A percentile compares a stretch with the other conserved stretches of the same genome.
These are phyloP conservation scores for Hirtodrosophila alboralis DNA, from an alignment of 2,888 invertebrate species.

Conservation along the genomic window DNA sequence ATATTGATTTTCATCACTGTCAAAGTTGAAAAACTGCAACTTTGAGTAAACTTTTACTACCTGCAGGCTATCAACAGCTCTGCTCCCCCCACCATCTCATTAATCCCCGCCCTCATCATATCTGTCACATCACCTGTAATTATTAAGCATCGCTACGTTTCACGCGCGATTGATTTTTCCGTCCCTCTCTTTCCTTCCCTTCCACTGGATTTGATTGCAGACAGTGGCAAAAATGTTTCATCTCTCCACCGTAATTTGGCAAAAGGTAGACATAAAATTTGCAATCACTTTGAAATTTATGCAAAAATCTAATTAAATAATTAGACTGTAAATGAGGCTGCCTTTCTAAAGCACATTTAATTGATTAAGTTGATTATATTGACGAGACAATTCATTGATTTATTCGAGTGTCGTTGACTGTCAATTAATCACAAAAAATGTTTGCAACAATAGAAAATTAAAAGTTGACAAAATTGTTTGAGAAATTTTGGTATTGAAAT, in stretches of 20 bases:
- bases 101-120: conserved; percentile 1
- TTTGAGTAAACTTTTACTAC: conserved; percentile 32
- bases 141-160: conserved; percentile 58
- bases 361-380: conserved; percentile 72
- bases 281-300: conserved; percentile 50
- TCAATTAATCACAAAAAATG: conserved; percentile 13
- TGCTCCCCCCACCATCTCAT: conserved; percentile 5
- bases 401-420: conserved; percentile 18
- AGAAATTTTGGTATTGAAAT: too few species aligned
- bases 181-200: too few species aligned
- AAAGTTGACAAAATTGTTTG: background rate
- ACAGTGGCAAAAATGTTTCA: conserved; percentile 33
- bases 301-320: conserved; percentile 70
- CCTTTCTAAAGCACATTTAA: conserved; percentile 50
- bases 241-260: conserved; percentile 10
- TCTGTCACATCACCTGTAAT: conserved; percentile 54
- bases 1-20: conserved; percentile 64
- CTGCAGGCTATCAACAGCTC: conserved; percentile 29
- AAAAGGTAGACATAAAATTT: conserved; percentile 26
- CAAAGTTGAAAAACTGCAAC: conserved; percentile 64
- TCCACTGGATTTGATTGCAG: conserved; percentile 29
- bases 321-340: conserved; percentile 53
- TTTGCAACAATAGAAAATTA: background rate
- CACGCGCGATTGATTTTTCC: conserved; percentile 66
- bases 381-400: conserved; percentile 48